Base-by-base conservation (phyloP, 2,797 vertebrate species). In the Miichthys miiuy region DNA sequence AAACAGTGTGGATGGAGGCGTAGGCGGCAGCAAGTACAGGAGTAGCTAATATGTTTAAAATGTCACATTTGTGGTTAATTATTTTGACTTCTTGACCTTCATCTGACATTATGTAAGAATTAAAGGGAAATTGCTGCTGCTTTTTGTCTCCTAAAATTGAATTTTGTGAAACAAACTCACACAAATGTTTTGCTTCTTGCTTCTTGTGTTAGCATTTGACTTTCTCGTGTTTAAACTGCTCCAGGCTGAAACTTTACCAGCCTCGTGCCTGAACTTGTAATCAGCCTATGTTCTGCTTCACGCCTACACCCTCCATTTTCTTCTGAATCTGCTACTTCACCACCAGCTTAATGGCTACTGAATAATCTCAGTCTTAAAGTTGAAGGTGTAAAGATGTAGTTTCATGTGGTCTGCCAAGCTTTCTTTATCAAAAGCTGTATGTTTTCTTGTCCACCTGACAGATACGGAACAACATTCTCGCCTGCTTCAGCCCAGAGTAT, bases 391-490 rank as follows among this genome's bases (percentile, higher is more conserved):
- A 63, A 50, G 2, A 48, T 38, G 16, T 30, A 23, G 46, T 52
- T 68, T 48, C 4, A 60, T 34, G 18, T 30, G 14, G 12, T 66
- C 54, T 62, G 13, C 3, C 0, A 8, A 7, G 5, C 2, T 61
- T 55, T 77, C 46, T 56, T 21, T 1, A 17, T 68, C 8, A 20
- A 72, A 68, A 55, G 3, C 27, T 17, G 2, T 70, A 25, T 64
- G 50, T 76, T 44, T 69, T 68, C 4, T 50, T 70, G 20, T 68
- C 67, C 17, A n/a, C 44, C 6, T 62, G 68, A 0, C 82, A 99
- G 98, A 97, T 99, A 47, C 95, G 96, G 95, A 94, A 92, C 48
- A 99, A 99, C 79, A 96, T 99, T 75, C 91, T 97, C 20, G 96
- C 97, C 73, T 96, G 97, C 89, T 99, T 99, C 42, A 93, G 86